These are phyloP conservation scores for Xenopus borealis DNA, from an alignment of 2,113 vertebrate species.

Conservation along the genomic window DNA sequence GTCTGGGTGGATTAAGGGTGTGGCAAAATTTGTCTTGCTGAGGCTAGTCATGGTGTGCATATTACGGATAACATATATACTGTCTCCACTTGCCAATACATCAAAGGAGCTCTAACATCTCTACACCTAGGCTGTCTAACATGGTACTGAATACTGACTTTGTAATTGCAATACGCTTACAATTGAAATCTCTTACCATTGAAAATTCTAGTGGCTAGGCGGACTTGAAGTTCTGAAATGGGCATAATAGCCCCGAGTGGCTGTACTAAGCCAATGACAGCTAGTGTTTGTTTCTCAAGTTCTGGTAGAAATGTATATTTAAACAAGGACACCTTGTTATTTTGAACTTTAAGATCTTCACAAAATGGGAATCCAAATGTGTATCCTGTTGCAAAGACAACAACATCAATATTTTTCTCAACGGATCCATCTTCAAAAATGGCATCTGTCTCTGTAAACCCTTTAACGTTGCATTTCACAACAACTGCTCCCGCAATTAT, in stretches of 20 bases:
- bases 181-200: slow-evolving; percentile 52
- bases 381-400: slow-evolving; percentile 82
- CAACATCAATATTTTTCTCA: slow-evolving; percentile 68
- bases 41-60: too few species aligned
- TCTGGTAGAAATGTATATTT: slow-evolving; percentile 66
- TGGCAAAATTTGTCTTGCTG: too few species aligned
- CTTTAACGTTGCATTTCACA: slow-evolving; percentile 69
- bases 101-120: too few species aligned
- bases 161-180: too few species aligned
- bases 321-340: slow-evolving; percentile 59
- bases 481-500: slow-evolving; percentile 74
- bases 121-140: too few species aligned
- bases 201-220: slow-evolving; percentile 67
- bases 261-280: slow-evolving; percentile 65
- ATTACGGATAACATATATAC: too few species aligned
- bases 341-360: slow-evolving; percentile 51
- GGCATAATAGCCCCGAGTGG: slow-evolving; percentile 64
- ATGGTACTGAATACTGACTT: too few species aligned
- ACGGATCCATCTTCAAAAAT: slow-evolving; percentile 72
- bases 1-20: too few species aligned
- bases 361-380: slow-evolving; percentile 67
- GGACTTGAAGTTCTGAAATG: slow-evolving; percentile 68
- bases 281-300: slow-evolving; percentile 64
- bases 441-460: slow-evolving; percentile 64
- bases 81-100: too few species aligned